Percentiles rank a stretch among this genome's conserved stretches.
Evolutionary conservation across 2,113 vertebrate species (phyloP).

Genomic region (Caranx ignobilis): DNA sequence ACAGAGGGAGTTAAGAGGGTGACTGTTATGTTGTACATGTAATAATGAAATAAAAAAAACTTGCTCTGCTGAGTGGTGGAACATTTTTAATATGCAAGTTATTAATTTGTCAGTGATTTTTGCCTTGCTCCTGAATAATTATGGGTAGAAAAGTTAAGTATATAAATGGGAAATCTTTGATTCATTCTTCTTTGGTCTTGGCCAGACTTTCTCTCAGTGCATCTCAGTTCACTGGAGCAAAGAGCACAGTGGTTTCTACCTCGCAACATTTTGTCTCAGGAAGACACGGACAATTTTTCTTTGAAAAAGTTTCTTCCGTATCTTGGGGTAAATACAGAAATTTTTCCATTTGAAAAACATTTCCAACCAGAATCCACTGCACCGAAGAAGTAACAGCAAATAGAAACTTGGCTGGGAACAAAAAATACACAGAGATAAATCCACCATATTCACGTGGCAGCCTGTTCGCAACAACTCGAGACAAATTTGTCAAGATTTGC

Average conservation of each 20-base stretch:
- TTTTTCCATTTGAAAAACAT: not conserved
- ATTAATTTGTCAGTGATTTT: not conserved
- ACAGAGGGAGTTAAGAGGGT: slow-evolving; percentile 35
- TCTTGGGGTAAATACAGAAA: not conserved
- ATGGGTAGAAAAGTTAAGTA: not conserved
- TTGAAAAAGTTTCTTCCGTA: slow-evolving; percentile 2
- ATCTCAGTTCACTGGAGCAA: slow-evolving; percentile 20
- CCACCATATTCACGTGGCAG: not conserved
- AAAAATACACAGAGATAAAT: not conserved
- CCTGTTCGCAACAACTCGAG: not conserved
- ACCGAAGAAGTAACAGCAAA: not conserved
- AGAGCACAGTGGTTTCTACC: slow-evolving; percentile 4
- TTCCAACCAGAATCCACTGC: not conserved
- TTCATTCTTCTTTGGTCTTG: not conserved
- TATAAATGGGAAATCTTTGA: slow-evolving; percentile 8
- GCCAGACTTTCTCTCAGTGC: not conserved
- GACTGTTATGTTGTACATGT: slow-evolving; percentile 72
- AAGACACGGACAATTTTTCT: slow-evolving; percentile 23
- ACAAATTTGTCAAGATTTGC: not conserved
- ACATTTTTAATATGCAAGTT: slow-evolving; percentile 37
- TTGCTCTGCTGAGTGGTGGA: slow-evolving; percentile 50
- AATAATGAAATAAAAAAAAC: slow-evolving; percentile 69
- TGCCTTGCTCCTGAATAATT: not conserved
- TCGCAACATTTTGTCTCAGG: slow-evolving; percentile 8
- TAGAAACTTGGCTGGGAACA: not conserved